A percentile compares a stretch with the other conserved stretches of the same genome.
Evolutionary conservation across 2,113 vertebrate genomes (phyloP).

Genomic region (Antigone vipio): DNA sequence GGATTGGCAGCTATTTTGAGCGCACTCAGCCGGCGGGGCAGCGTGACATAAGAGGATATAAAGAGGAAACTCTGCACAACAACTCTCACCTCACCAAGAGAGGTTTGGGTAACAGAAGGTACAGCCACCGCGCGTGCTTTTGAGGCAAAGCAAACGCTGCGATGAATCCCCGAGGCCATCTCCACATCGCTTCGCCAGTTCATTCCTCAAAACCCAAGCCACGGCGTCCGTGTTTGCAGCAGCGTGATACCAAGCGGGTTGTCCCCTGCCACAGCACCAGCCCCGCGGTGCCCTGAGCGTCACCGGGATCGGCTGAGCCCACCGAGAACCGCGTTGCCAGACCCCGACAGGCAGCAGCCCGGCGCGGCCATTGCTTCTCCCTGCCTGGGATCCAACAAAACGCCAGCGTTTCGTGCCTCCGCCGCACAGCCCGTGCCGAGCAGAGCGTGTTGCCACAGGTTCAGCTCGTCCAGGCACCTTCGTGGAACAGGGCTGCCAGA

Average conservation of each 20-base stretch:
- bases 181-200: not conserved
- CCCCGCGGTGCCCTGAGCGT: rapidly evolving
- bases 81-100: constrained; percentile 41
- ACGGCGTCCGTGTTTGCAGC: rapidly evolving
- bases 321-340: rapidly evolving
- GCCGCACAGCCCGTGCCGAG: rapidly evolving
- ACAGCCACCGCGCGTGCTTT: not conserved
- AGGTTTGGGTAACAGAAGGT: not conserved
- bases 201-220: not conserved
- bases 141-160: rapidly evolving
- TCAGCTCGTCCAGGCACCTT: not conserved
- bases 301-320: not conserved
- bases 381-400: rapidly evolving
- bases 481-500: not conserved
- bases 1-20: constrained; percentile 66
- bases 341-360: not conserved
- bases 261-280: not conserved
- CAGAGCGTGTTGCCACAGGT: not conserved
- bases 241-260: rapidly evolving
- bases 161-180: not conserved
- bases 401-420: not conserved
- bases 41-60: constrained; percentile 60
- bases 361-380: rapidly evolving
- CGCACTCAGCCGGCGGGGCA: not conserved
- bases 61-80: constrained; percentile 61